Conservation (phyloP, 2,888 invertebrate genomes). For the Pterostichus madidus region DNA sequence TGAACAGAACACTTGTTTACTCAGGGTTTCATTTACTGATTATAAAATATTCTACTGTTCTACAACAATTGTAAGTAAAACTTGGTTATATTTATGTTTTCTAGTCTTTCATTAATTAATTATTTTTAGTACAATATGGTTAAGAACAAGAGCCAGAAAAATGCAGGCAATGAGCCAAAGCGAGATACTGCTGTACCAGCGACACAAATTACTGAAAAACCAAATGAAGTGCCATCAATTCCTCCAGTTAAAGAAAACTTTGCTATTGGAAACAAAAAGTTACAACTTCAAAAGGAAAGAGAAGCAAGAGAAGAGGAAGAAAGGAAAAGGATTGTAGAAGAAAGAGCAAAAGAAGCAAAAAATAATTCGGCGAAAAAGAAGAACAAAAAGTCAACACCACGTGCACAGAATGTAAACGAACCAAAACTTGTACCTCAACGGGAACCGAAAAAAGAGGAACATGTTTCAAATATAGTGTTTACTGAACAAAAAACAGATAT, state of each 20-base stretch:
- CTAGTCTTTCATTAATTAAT: background rate
- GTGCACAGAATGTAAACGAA: conserved; percentile 9
- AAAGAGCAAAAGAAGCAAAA: conserved; percentile 32
- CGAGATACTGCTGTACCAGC: background rate
- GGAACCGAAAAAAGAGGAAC: background rate
- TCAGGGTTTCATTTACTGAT: background rate
- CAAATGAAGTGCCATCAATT: background rate
- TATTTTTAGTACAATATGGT: conserved; percentile 21
- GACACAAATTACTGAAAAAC: conserved; percentile 12
- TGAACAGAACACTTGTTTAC: background rate
- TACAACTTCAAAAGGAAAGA: conserved; percentile 42
- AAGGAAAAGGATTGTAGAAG: background rate
- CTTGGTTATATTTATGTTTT: background rate
- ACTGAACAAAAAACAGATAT: background rate
- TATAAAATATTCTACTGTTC: background rate
- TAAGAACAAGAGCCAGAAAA: conserved; percentile 13
- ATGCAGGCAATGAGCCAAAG: background rate
- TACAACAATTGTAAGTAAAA: conserved; percentile 6
- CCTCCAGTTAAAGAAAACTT: background rate
- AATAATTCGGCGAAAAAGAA: background rate
- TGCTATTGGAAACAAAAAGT: conserved; percentile 13
- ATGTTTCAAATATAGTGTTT: too few relatives aligned
- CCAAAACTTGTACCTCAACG: background rate
- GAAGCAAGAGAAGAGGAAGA: conserved; percentile 19
- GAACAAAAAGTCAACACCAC: conserved; percentile 5